phyloP scores from a whole-genome alignment of 1,140 invertebrate species.

The Prorops nasuta region DNA sequence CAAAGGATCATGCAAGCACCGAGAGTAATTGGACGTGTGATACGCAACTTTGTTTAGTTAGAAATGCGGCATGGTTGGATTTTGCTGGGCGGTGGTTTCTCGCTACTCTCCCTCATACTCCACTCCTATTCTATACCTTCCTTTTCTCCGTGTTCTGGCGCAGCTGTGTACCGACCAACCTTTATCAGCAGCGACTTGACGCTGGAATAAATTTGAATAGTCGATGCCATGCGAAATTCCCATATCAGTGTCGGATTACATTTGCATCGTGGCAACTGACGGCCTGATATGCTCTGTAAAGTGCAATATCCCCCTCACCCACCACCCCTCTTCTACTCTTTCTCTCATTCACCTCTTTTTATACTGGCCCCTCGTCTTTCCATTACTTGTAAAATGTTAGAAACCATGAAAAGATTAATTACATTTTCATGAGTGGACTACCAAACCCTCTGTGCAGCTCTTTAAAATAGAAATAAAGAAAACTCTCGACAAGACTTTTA shows the following conservation, averaged over 20 bases:
- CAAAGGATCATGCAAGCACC: background rate
- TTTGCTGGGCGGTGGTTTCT: conserved; percentile 3
- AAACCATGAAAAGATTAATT: background rate
- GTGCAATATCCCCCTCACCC: background rate
- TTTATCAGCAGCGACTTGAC: conserved; percentile 18
- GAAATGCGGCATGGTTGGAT: conserved; percentile 13
- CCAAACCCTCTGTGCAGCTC: no score
- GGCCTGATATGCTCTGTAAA: background rate
- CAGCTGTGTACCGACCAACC: background rate
- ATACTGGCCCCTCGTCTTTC: background rate
- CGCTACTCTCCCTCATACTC: background rate
- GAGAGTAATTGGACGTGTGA: conserved; percentile 2
- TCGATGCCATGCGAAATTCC: conserved; percentile 21
- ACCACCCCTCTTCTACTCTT: background rate
- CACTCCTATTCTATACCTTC: background rate
- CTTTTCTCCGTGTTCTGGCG: background rate
- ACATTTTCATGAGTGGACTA: no score
- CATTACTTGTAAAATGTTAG: background rate
- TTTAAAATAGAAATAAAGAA: background rate
- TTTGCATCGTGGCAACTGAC: conserved; percentile 10
- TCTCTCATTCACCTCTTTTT: background rate
- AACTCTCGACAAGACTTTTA: background rate
- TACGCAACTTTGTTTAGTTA: conserved; percentile 17
- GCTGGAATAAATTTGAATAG: conserved; percentile 24
- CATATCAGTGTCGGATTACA: conserved; percentile 23